phyloP scores from a whole-genome alignment of 1,140 invertebrate genomes.

The Bacillus rossius region DNA sequence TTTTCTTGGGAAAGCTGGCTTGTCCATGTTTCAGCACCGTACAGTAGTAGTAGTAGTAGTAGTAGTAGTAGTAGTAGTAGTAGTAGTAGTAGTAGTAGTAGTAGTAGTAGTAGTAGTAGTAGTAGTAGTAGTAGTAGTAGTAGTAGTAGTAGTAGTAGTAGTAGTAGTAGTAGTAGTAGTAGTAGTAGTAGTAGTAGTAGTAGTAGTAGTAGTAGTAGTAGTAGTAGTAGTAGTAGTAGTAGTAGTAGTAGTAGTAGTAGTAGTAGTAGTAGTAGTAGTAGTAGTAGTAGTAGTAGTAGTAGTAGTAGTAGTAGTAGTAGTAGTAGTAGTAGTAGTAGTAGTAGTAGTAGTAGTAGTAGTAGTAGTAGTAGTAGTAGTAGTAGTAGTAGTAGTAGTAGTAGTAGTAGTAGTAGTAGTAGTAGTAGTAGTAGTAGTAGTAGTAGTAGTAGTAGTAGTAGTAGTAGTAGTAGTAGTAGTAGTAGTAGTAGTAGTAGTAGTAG shows the following conservation, averaged over 20 bases:
- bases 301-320: not conserved
- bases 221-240: slow-evolving; percentile 11
- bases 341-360: not conserved
- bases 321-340: not conserved
- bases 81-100: slow-evolving; percentile 13
- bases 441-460: slow-evolving; percentile 17
- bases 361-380: not conserved
- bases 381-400: not conserved
- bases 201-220: slow-evolving; percentile 13
- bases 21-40: too few species aligned
- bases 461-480: slow-evolving; percentile 12
- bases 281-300: not conserved
- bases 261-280: not conserved
- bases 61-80: slow-evolving; percentile 13
- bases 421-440: slow-evolving; percentile 15
- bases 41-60: slow-evolving; percentile 13
- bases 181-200: slow-evolving; percentile 13
- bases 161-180: slow-evolving; percentile 13
- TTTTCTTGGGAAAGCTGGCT: too few species aligned
- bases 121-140: slow-evolving; percentile 13
- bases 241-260: not conserved
- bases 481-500: slow-evolving; percentile 9
- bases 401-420: not conserved
- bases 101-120: slow-evolving; percentile 13
- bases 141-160: slow-evolving; percentile 13